Conservation (phyloP, 2,888 invertebrate genomes). For the Athrips mouffetella region DNA sequence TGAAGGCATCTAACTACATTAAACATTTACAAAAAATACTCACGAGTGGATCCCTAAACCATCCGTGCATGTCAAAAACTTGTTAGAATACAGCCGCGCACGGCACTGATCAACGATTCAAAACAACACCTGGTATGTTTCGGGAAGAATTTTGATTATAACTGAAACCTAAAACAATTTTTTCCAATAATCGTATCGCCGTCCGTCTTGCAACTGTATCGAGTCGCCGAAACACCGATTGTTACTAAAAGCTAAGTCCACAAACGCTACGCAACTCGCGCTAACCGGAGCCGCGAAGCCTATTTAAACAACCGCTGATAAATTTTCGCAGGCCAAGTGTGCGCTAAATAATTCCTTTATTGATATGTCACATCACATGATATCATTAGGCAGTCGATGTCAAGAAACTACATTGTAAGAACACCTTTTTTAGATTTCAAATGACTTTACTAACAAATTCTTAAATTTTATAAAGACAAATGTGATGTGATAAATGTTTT, state of each 20-base stretch:
- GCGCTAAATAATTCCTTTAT: conserved; percentile 32
- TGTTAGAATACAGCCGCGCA: neutral
- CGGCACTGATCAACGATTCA: too few relatives aligned
- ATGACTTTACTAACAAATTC: too few relatives aligned
- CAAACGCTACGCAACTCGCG: neutral
- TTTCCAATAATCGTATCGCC: neutral
- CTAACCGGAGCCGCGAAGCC: conserved; percentile 1
- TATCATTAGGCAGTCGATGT: neutral
- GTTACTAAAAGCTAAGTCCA: conserved; percentile 3
- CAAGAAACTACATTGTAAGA: too few relatives aligned
- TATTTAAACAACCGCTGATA: neutral
- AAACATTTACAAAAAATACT: conserved; percentile 32
- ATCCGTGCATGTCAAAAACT: conserved; percentile 36
- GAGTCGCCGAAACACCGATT: conserved; percentile 2
- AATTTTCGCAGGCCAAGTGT: conserved; percentile 27
- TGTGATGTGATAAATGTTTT: too few relatives aligned
- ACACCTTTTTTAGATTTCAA: too few relatives aligned
- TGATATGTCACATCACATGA: conserved; percentile 18
- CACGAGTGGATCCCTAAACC: conserved; percentile 37
- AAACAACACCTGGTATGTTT: too few relatives aligned
- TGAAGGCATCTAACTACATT: too few relatives aligned
- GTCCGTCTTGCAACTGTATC: neutral
- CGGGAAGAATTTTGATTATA: too few relatives aligned
- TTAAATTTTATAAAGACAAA: too few relatives aligned
- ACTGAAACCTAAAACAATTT: too few relatives aligned